Evolutionary conservation across 2,797 vertebrate genomes (phyloP).

Genomic region (Otolemur crassicaudatus): DNA sequence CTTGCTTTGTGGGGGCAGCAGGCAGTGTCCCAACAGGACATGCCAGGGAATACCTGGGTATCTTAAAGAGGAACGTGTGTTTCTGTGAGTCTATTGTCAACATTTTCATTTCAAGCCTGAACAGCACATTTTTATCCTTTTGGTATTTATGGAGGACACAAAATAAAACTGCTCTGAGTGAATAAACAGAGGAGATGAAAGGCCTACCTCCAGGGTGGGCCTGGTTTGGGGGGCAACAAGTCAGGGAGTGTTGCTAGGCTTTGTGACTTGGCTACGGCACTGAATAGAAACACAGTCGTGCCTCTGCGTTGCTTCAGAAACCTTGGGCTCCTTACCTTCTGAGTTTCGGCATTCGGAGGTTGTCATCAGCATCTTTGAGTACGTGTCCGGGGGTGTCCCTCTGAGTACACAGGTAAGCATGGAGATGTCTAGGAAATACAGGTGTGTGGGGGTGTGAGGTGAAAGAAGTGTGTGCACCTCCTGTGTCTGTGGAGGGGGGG

Average conservation of each 20-base stretch:
- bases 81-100: background rate
- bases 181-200: background rate
- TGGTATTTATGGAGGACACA: background rate
- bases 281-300: background rate
- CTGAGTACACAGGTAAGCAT: background rate
- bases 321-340: background rate
- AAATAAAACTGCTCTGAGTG: background rate
- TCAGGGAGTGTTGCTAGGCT: background rate
- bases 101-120: background rate
- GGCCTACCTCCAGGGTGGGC: background rate
- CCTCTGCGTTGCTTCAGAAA: background rate
- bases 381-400: background rate
- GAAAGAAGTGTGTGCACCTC: fast-evolving
- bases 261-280: background rate
- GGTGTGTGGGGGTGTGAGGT: background rate
- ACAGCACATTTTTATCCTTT: background rate
- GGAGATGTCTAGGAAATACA: background rate
- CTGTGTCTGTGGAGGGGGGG: fast-evolving
- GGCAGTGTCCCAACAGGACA: background rate
- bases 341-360: too few species aligned
- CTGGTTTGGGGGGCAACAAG: background rate
- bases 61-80: background rate
- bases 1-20: background rate
- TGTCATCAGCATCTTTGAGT: background rate
- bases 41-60: background rate